phyloP scores from a whole-genome alignment of 2,113 vertebrate species.

The Charina bottae region DNA sequence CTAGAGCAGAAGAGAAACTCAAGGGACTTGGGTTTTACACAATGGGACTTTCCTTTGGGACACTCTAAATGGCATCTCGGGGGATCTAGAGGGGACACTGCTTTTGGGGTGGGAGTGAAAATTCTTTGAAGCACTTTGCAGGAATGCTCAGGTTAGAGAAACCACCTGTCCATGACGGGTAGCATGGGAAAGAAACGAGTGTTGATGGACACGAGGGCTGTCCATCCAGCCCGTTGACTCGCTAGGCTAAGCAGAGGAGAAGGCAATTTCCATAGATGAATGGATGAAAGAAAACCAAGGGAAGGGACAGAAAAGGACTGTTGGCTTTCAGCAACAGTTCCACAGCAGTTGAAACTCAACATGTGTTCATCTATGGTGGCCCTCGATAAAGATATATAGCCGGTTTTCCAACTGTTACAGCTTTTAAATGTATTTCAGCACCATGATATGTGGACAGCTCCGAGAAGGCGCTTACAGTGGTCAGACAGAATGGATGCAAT shows the following conservation, averaged over 20 bases:
- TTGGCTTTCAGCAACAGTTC: background rate
- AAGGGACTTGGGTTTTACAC: constrained; percentile 81
- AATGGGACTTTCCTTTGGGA: constrained; percentile 76
- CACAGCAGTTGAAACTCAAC: background rate
- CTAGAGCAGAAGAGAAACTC: constrained; percentile 92
- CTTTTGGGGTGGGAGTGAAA: background rate
- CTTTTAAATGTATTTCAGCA: background rate
- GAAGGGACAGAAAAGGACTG: background rate
- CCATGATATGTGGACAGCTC: background rate
- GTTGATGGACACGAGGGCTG: fast-evolving
- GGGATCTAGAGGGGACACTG: background rate
- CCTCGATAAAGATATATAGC: background rate
- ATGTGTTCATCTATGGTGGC: background rate
- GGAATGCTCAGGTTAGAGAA: constrained; percentile 30
- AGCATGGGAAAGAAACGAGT: background rate
- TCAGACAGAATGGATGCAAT: background rate
- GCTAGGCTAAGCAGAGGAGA: background rate
- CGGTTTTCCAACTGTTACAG: too few relatives aligned
- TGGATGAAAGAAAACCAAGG: background rate
- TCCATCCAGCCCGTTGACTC: background rate
- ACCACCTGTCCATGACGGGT: background rate
- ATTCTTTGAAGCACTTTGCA: background rate
- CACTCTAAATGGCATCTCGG: constrained; percentile 32
- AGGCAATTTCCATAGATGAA: background rate
- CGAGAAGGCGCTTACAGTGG: fast-evolving